Evolutionary conservation across 2,888 invertebrate genomes (phyloP).

Genomic region (Imbricaverruca yamaguchii): DNA sequence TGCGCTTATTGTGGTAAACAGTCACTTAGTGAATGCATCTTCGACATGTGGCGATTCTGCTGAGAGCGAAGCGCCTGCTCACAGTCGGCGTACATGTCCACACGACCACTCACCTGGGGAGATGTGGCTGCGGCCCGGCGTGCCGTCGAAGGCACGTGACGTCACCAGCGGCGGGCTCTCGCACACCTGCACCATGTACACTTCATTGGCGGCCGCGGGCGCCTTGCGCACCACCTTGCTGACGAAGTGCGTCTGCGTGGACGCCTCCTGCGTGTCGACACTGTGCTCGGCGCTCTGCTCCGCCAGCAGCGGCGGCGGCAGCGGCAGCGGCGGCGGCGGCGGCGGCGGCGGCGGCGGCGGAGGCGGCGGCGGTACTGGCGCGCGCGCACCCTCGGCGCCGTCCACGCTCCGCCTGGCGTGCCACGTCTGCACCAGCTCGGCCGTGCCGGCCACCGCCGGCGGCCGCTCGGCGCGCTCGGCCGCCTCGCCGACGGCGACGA

Average conservation of each 20-base stretch:
- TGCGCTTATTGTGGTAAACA: too few species aligned
- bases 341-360: background rate
- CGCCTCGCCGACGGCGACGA: background rate
- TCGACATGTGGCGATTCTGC: too few species aligned
- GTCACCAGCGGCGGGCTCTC: background rate
- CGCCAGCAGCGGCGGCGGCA: background rate
- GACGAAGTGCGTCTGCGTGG: conserved; percentile 13
- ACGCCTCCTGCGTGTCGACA: background rate
- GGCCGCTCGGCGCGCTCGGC: background rate
- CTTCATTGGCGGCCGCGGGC: conserved; percentile 7
- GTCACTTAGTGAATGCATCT: too few species aligned
- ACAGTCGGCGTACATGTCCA: too few species aligned
- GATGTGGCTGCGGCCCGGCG: too few species aligned
- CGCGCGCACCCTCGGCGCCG: background rate
- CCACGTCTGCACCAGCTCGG: conserved; percentile 11
- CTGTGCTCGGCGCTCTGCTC: background rate
- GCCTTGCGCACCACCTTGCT: conserved; percentile 8
- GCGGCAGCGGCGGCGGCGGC: background rate
- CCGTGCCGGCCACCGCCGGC: background rate
- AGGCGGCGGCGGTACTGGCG: background rate
- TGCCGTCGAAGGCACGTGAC: background rate
- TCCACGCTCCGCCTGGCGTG: background rate
- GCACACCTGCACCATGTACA: conserved; percentile 15
- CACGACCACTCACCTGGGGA: too few species aligned
- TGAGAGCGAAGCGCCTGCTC: too few species aligned